These are phyloP conservation scores for Drosophila recens DNA, from an alignment of 2,888 invertebrate species.

Conservation along the genomic window DNA sequence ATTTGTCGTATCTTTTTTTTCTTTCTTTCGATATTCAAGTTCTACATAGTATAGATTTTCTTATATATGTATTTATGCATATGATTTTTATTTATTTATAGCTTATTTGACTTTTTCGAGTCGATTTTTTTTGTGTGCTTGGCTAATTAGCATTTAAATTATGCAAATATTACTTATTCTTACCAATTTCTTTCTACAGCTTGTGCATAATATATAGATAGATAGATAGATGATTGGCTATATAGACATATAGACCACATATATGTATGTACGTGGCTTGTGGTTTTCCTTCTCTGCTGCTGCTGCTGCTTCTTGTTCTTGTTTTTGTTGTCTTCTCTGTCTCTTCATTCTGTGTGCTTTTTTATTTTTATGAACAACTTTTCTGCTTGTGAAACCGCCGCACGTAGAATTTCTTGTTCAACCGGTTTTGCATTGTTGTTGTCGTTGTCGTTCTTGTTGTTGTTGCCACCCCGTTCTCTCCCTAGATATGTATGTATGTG, in stretches of 20 bases:
- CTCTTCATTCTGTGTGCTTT: constrained; percentile 6
- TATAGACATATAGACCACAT: not conserved
- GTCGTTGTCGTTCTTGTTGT: constrained; percentile 20
- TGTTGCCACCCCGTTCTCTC: constrained; percentile 13
- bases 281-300: constrained; percentile 38
- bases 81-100: constrained; percentile 39
- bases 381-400: constrained; percentile 32
- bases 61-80: constrained; percentile 1
- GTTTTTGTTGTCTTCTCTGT: constrained; percentile 9
- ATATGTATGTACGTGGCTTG: constrained; percentile 46
- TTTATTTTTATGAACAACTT: not conserved
- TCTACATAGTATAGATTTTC: constrained; percentile 13
- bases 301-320: constrained; percentile 19
- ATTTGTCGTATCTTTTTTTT: not conserved
- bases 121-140: constrained; percentile 20
- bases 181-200: constrained; percentile 39
- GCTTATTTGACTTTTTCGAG: constrained; percentile 34
- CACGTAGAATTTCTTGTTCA: constrained; percentile 67
- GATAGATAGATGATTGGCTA: constrained; percentile 11
- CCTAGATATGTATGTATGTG: not conserved
- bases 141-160: constrained; percentile 76
- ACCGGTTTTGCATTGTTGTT: constrained; percentile 60
- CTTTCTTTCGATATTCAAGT: constrained; percentile 20
- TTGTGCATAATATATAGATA: constrained; percentile 41
- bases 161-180: constrained; percentile 71